These are phyloP conservation scores for Baryphthengus martii DNA, from an alignment of 2,113 vertebrate genomes.

Conservation along the genomic window DNA sequence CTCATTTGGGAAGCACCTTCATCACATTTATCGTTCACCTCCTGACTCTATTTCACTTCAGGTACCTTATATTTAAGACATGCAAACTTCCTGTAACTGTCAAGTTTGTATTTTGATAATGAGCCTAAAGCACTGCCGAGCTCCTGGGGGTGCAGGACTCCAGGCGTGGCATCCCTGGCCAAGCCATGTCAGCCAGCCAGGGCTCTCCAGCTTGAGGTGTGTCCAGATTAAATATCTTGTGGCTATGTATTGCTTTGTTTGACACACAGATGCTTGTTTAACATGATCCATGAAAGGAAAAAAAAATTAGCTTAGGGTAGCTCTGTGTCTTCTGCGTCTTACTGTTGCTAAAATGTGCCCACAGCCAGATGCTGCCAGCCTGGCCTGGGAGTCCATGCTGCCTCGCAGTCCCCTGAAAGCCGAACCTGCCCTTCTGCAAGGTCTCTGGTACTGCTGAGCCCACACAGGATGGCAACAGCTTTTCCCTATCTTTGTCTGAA, in stretches of 20 bases:
- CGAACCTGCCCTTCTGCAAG: not conserved
- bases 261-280: not conserved
- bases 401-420: not conserved
- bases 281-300: not conserved
- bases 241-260: not conserved
- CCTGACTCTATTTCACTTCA: not conserved
- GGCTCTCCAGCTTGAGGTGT: fast-evolving
- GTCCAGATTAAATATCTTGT: fast-evolving
- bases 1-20: not conserved
- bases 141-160: not conserved
- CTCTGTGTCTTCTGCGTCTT: not conserved
- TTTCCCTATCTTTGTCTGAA: fast-evolving
- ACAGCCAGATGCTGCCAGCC: fast-evolving
- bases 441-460: not conserved
- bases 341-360: fast-evolving
- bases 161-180: fast-evolving
- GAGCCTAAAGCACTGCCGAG: not conserved
- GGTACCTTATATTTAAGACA: not conserved
- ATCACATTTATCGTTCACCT: not conserved
- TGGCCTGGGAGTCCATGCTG: not conserved
- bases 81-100: not conserved
- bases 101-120: not conserved
- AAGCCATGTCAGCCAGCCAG: not conserved
- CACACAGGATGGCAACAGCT: not conserved
- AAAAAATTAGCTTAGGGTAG: not conserved